Evolutionary conservation across 2,113 vertebrate species (phyloP), one percentile per base, ranked within the genome.

Genomic region (Sula dactylatra): DNA sequence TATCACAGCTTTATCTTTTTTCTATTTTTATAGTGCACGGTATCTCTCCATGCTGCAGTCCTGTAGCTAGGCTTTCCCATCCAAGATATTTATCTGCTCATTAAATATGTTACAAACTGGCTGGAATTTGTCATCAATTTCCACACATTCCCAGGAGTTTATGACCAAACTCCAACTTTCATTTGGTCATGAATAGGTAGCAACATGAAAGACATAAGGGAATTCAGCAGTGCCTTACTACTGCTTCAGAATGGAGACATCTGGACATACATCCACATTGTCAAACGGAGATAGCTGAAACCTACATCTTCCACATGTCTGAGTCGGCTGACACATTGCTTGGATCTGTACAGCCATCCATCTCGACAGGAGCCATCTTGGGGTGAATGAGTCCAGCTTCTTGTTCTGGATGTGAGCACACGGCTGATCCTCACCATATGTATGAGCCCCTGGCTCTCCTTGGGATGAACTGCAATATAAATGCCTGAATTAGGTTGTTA

Each of bases 331-430:
- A 84, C 3, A 1, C 7, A 3, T 38, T 2, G 0, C 15, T 54
- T 2, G 3, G 27, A n/a, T n/a, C 25, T 1, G 2, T 32, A 27
- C 13, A n/a, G 38, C 19, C 49, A 17, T 15, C 25, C 12, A 11
- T 70, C 40, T 34, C 36, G 26, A 9, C 0, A 1, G 36, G 9
- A 67, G 13, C 27, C 32, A 10, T 1, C 1, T 0, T 11, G 36
- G 19, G 14, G 2, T 29, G 52, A 52, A 16, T 21, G 26, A 77
- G 19, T 8, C 25, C 44, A 70, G 10, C 27, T 50, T 71, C 14
- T 34, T 59, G 18, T 49, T 81, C 64, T 71, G 29, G 31, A 2
- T 71, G 17, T 54, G 38, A 92, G 27, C 19, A 29, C 34, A 9
- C 0, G 8, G 40, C 34, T 36, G 24, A 72, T 49, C 10, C 36